A percentile compares a stretch with the other conserved stretches of the same genome.
phyloP scores from a whole-genome alignment of 2,113 vertebrate genomes.

The Ceyx melanurus region DNA sequence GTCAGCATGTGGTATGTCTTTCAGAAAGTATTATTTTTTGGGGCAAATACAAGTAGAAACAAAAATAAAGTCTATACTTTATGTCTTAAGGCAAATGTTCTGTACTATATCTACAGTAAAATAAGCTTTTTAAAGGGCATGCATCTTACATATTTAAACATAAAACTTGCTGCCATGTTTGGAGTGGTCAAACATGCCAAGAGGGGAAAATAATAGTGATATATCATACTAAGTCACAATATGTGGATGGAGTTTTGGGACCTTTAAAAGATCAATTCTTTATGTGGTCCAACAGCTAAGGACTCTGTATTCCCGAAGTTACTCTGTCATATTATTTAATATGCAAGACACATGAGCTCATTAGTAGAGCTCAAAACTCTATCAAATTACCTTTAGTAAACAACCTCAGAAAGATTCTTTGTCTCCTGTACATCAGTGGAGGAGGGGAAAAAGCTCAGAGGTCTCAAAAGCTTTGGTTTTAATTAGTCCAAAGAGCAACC shows the following conservation, averaged over 20 bases:
- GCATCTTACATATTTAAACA: background rate
- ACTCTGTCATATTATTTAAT: slow-evolving; percentile 3
- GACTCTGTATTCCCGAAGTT: background rate
- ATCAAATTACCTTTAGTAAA: slow-evolving; percentile 64
- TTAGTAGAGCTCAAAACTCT: slow-evolving; percentile 52
- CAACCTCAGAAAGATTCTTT: slow-evolving; percentile 20
- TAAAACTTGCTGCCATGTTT: background rate
- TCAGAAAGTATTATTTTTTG: too few relatives aligned
- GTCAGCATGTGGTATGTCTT: too few relatives aligned
- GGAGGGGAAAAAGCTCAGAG: background rate
- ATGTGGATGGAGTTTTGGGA: background rate
- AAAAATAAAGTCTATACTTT: background rate
- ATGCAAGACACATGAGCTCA: slow-evolving; percentile 34
- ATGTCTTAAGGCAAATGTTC: background rate
- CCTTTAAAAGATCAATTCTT: background rate
- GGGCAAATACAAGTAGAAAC: background rate
- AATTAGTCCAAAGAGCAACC: slow-evolving; percentile 44
- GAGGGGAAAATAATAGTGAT: background rate
- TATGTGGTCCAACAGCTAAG: background rate
- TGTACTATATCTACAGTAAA: background rate
- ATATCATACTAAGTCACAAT: background rate
- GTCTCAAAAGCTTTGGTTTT: slow-evolving; percentile 54
- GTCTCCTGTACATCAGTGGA: background rate
- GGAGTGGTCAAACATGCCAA: background rate
- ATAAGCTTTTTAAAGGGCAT: background rate